Percentiles rank a stretch among this genome's conserved stretches.
These are phyloP conservation scores for Latrodectus hesperus DNA, from an alignment of 2,888 invertebrate species.

Conservation along the genomic window DNA sequence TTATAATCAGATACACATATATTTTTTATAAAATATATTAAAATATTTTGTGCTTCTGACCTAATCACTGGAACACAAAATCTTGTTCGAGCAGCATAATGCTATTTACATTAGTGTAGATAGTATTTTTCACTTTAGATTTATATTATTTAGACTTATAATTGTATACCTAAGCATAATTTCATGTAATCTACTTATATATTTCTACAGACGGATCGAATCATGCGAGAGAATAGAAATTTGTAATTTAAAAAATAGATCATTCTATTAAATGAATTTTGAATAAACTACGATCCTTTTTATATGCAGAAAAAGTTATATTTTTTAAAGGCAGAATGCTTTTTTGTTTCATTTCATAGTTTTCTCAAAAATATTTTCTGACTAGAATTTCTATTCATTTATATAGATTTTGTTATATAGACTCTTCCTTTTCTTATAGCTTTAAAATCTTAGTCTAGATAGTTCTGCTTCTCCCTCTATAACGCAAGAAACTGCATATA, in stretches of 20 bases:
- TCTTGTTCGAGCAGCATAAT: not conserved
- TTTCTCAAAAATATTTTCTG: slow-evolving; percentile 51
- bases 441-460: slow-evolving; percentile 49
- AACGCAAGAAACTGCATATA: slow-evolving; percentile 24
- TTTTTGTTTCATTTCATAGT: slow-evolving; percentile 26
- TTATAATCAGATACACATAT: too few species aligned
- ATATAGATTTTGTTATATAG: slow-evolving; percentile 4
- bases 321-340: slow-evolving; percentile 38
- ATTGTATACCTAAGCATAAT: not conserved
- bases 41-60: not conserved
- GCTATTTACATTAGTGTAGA: not conserved
- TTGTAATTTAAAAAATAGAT: slow-evolving; percentile 51
- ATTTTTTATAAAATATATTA: too few species aligned
- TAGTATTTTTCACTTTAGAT: too few species aligned
- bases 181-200: not conserved
- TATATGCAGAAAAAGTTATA: not conserved
- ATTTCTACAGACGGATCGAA: not conserved
- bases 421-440: slow-evolving; percentile 28
- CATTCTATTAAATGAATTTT: slow-evolving; percentile 37
- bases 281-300: not conserved
- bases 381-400: slow-evolving; percentile 41
- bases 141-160: not conserved
- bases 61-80: not conserved
- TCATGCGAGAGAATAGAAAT: slow-evolving; percentile 35
- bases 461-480: slow-evolving; percentile 17